Base-by-base conservation (phyloP, 1,140 invertebrate species). In the Pemphigus obesinymphae region DNA sequence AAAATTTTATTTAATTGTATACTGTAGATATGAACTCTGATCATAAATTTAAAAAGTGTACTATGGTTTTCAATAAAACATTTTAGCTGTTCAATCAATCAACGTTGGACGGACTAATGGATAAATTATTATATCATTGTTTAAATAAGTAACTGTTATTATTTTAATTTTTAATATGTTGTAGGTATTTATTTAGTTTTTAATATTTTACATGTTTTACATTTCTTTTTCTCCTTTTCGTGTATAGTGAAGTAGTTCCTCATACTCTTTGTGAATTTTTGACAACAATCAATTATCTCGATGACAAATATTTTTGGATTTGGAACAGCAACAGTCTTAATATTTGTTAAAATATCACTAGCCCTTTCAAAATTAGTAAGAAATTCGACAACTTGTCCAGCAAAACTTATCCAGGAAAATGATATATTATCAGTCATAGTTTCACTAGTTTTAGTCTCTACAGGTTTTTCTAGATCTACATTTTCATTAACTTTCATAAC, bases 231-330 rank as follows among this genome's bases (percentile, higher is more conserved):
- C 40, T 4, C 40, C 40, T 40, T 40, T 40, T 40, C 40, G 4
- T 5, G 40, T 13, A 61, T 61, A 61, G 13, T 61, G 55, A 13
- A 61, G 55, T 61, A 61, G 15, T 13, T 61, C 55, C 40, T 40
- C 40, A 40, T 10, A 40, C 10, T 40, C 40, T 40, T 68, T 68
- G 13, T 68, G 63, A 31, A 68, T 26, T 68, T n/a, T 68, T 68
- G 63, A 68, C 17, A 68, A 34, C 63, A 68, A 68, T 17, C 34
- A 68, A 68, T 68, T 68, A 68, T 68, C 68, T 70, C 68, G 31
- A 70, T 70, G 34, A 70, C 68, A 70, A 40, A 70, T 70, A 70
- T 70, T 70, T 70, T 70, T 40, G 68, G 68, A n/a, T 70, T 70
- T 37, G 34, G 68, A 40, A 70, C 68, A 37, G 68, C 29, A 70